Conservation (phyloP, 2,113 vertebrate species). For the Sinocyclocheilus anophthalmus region DNA sequence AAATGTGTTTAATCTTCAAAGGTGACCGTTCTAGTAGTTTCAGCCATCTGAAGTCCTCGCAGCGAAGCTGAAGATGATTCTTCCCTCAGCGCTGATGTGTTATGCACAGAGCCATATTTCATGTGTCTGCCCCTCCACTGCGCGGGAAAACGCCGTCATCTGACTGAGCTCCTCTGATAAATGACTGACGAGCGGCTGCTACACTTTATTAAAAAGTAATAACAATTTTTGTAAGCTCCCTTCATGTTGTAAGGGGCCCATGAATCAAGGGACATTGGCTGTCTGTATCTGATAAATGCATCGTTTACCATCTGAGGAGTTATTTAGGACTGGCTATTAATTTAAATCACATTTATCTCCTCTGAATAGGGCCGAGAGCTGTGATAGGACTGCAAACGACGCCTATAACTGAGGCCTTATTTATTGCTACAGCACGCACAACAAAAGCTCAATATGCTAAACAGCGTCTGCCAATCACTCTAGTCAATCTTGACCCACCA, state of each 20-base stretch:
- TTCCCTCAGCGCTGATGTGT: slow-evolving; percentile 58
- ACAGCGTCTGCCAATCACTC: slow-evolving; percentile 48
- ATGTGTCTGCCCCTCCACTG: slow-evolving; percentile 80
- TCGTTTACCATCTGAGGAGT: slow-evolving; percentile 99
- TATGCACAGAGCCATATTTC: slow-evolving; percentile 84
- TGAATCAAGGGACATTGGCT: slow-evolving; percentile 99
- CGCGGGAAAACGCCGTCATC: slow-evolving; percentile 67
- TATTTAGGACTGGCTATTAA: slow-evolving; percentile 99
- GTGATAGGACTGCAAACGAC: slow-evolving; percentile 53
- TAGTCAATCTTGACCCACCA: slow-evolving; percentile 46
- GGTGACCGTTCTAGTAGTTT: not conserved
- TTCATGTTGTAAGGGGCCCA: slow-evolving; percentile 94
- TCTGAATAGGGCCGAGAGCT: slow-evolving; percentile 47
- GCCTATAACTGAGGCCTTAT: slow-evolving; percentile 41
- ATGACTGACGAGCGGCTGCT: slow-evolving; percentile 96
- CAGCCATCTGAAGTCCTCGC: not conserved
- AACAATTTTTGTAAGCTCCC: slow-evolving; percentile 99
- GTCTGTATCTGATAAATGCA: slow-evolving; percentile 99
- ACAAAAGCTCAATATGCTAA: slow-evolving; percentile 52
- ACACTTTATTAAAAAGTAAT: slow-evolving; percentile 99
- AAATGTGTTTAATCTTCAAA: not conserved
- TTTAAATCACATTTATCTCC: slow-evolving; percentile 99
- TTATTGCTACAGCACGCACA: slow-evolving; percentile 53
- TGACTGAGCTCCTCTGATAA: slow-evolving; percentile 84
- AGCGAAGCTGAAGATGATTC: not conserved